A percentile compares a stretch with the other conserved stretches of the same genome.
Evolutionary conservation across 2,113 vertebrate genomes (phyloP).

Genomic region (Nibea coibor): DNA sequence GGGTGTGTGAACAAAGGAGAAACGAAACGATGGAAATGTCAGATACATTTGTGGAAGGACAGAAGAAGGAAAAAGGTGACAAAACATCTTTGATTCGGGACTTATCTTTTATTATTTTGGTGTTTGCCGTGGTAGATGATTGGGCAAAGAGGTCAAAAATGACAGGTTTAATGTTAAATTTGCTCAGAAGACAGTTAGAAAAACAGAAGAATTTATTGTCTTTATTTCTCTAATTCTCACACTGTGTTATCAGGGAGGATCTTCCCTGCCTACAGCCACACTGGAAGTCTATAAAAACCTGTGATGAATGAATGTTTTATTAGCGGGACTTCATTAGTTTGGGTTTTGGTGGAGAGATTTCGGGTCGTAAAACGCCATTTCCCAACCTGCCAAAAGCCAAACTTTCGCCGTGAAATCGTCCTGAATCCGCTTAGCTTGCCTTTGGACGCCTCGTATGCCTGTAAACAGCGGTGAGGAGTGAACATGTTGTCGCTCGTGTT

Average conservation of each 20-base stretch:
- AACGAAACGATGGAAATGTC: neutral
- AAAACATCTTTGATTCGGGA: neutral
- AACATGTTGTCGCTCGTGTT: conserved; percentile 80
- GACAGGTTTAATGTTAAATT: neutral
- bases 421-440: neutral
- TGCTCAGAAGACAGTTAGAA: neutral
- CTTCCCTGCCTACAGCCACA: neutral
- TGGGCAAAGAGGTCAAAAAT: neutral
- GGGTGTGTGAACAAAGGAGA: neutral
- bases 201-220: no score
- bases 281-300: conserved; percentile 32
- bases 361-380: conserved; percentile 4
- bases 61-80: neutral
- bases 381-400: neutral
- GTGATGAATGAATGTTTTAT: conserved; percentile 37
- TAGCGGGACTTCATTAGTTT: conserved; percentile 51
- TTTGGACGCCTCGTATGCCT: conserved; percentile 30
- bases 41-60: neutral
- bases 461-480: conserved; percentile 73
- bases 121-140: neutral
- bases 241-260: neutral
- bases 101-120: neutral
- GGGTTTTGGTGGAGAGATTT: conserved; percentile 33
- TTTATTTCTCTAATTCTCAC: no score
- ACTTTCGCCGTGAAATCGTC: neutral